A percentile compares a stretch with the other conserved stretches of the same genome.
phyloP scores from a whole-genome alignment of 2,113 vertebrate genomes.

The Puntigrus tetrazona region DNA sequence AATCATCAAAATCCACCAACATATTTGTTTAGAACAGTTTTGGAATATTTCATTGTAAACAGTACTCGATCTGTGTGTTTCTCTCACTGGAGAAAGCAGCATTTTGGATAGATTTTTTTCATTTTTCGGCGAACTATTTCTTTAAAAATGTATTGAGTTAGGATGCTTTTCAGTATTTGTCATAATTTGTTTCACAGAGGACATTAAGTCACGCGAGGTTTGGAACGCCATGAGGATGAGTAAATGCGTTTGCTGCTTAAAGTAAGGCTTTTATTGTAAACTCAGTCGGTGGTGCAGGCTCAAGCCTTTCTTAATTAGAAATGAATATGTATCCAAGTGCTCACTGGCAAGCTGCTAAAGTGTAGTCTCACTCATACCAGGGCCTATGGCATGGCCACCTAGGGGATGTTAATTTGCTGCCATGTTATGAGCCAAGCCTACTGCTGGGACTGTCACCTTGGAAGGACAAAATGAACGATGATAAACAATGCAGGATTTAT shows the following conservation, averaged over 20 bases:
- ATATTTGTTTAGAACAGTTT: background rate
- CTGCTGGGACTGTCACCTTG: slow-evolving; percentile 66
- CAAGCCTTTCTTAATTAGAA: slow-evolving; percentile 55
- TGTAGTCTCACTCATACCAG: slow-evolving; percentile 51
- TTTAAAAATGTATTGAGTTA: background rate
- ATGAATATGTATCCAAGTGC: slow-evolving; percentile 52
- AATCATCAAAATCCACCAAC: background rate
- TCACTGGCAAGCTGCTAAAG: slow-evolving; percentile 51
- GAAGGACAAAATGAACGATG: slow-evolving; percentile 64
- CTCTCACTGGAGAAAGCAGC: background rate
- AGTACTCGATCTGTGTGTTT: background rate
- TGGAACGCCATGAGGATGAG: background rate
- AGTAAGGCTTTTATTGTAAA: slow-evolving; percentile 31
- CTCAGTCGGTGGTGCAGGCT: slow-evolving; percentile 38
- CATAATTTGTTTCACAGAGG: background rate
- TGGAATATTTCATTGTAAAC: background rate
- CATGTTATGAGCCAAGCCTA: slow-evolving; percentile 62
- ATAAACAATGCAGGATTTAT: slow-evolving; percentile 59
- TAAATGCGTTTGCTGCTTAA: slow-evolving; percentile 4
- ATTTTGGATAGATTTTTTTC: background rate
- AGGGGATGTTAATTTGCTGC: slow-evolving; percentile 71
- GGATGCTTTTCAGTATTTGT: background rate
- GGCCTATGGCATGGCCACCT: slow-evolving; percentile 50
- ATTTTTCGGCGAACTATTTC: background rate
- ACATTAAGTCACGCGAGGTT: background rate